These are phyloP conservation scores for Lasioglossum morio DNA, from an alignment of 2,888 invertebrate species.

Conservation along the genomic window DNA sequence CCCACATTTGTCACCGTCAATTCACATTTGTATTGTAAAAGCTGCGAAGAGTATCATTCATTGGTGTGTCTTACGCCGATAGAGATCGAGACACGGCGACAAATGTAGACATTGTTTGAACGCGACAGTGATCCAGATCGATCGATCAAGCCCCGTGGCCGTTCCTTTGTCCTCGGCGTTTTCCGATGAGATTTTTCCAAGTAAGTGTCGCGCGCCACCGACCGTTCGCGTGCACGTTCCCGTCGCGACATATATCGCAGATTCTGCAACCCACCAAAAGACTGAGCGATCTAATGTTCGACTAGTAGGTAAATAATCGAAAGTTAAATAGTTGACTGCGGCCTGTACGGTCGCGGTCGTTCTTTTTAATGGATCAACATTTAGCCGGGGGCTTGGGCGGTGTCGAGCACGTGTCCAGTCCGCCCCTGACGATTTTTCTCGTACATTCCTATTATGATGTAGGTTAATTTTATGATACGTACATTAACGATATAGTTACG, in stretches of 20 bases:
- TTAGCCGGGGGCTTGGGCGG: conserved; percentile 18
- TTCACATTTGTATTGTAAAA: no score
- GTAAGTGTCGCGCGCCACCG: conserved; percentile 15
- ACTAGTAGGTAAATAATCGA: conserved; percentile 64
- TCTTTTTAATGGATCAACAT: conserved; percentile 49
- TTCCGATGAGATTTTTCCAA: conserved; percentile 21
- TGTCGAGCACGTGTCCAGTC: neutral
- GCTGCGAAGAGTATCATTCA: no score
- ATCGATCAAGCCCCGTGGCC: neutral
- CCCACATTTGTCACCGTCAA: neutral
- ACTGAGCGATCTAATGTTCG: conserved; percentile 77
- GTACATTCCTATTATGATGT: conserved; percentile 71
- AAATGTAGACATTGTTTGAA: neutral
- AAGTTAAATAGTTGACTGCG: conserved; percentile 29
- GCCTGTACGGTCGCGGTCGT: conserved; percentile 22
- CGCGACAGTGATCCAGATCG: neutral
- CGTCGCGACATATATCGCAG: conserved; percentile 61
- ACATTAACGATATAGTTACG: conserved; percentile 61
- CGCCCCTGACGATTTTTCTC: conserved; percentile 42
- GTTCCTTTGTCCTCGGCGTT: conserved; percentile 13
- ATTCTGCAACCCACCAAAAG: conserved; percentile 78
- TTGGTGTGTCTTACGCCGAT: neutral
- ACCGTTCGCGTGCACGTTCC: conserved; percentile 38
- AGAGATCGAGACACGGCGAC: neutral
- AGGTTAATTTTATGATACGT: conserved; percentile 70